phyloP scores from a whole-genome alignment of 2,113 vertebrate species.

The Apodemus sylvaticus region DNA sequence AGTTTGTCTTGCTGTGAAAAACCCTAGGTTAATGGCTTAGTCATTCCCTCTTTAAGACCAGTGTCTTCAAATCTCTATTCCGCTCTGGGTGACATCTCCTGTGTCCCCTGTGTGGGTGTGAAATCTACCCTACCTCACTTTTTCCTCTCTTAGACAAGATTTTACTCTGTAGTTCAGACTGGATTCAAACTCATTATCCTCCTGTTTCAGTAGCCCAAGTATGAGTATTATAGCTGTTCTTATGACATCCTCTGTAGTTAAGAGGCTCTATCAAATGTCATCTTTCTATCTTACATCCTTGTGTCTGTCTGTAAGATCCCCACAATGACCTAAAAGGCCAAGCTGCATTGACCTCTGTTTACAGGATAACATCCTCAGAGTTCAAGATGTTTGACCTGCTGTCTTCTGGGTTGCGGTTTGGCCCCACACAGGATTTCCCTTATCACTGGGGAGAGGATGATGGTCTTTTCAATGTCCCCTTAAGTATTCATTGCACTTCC shows the following conservation, averaged over 20 bases:
- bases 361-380: background rate
- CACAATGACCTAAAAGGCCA: background rate
- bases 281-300: background rate
- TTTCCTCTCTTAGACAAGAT: background rate
- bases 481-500: background rate
- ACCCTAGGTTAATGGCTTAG: background rate
- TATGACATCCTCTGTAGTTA: background rate
- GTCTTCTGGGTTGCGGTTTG: fast-evolving
- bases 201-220: background rate
- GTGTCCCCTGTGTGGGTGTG: background rate
- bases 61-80: background rate
- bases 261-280: background rate
- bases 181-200: background rate
- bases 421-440: fast-evolving
- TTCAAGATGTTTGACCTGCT: background rate
- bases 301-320: background rate
- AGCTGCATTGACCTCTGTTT: background rate
- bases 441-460: background rate
- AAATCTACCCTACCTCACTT: background rate
- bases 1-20: background rate
- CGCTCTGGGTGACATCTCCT: background rate
- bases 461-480: background rate
- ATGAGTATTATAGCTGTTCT: background rate
- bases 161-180: background rate
- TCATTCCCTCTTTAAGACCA: background rate